Evolutionary conservation across 2,888 invertebrate genomes (phyloP).

Genomic region (Plutella xylostella): DNA sequence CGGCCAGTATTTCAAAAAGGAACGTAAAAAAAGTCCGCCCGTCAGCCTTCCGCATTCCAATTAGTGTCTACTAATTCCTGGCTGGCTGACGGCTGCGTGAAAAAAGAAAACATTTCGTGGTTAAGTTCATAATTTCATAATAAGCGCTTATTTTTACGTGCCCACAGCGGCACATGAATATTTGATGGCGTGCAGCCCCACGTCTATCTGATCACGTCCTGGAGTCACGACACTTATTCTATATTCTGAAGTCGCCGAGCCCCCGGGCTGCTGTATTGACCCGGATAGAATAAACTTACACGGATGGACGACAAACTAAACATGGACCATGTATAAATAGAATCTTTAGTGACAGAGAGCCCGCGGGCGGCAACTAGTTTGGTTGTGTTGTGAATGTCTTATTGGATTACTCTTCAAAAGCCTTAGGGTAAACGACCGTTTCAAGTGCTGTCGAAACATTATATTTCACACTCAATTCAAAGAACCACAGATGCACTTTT

Average conservation of each 20-base stretch:
- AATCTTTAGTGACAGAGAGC: no score
- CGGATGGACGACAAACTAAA: no score
- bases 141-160: slow-evolving; percentile 66
- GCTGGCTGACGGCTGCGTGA: slow-evolving; percentile 53
- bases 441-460: no score
- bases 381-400: no score
- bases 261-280: slow-evolving; percentile 40
- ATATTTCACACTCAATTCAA: no score
- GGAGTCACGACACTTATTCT: slow-evolving; percentile 39
- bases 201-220: slow-evolving; percentile 39
- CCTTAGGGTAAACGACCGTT: no score
- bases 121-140: slow-evolving; percentile 64
- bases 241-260: slow-evolving; percentile 49
- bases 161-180: slow-evolving; percentile 47
- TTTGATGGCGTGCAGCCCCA: slow-evolving; percentile 48
- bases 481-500: no score
- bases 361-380: no score
- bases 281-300: slow-evolving; percentile 24
- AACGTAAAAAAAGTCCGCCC: slow-evolving; percentile 52
- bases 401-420: no score
- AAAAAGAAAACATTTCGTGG: slow-evolving; percentile 47
- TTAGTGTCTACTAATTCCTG: slow-evolving; percentile 66
- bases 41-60: slow-evolving; percentile 65
- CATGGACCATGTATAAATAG: no score
- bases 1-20: neutral